A percentile compares a stretch with the other conserved stretches of the same genome.
Evolutionary conservation across 2,113 vertebrate genomes (phyloP).

Genomic region (Salvelinus namaycush): DNA sequence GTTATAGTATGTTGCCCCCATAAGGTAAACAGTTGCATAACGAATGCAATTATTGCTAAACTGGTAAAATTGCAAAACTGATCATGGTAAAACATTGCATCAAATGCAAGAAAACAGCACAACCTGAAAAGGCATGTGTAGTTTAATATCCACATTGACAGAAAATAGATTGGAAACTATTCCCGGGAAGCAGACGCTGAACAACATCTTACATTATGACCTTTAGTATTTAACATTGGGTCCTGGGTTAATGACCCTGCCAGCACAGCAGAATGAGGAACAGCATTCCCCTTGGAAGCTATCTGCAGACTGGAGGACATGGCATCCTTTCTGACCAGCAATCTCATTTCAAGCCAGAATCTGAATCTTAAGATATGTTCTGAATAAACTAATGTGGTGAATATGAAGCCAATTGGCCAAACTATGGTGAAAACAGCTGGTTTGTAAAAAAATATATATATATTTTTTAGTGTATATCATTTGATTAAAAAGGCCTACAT

Average conservation of each 20-base stretch:
- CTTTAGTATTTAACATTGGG: neutral
- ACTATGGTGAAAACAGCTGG: neutral
- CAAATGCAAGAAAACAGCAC: too few species aligned
- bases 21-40: neutral
- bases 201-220: neutral
- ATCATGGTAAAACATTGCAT: too few species aligned
- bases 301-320: neutral
- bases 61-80: too few species aligned
- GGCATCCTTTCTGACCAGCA: neutral
- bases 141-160: neutral
- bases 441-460: too few species aligned
- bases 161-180: neutral
- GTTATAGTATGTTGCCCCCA: neutral
- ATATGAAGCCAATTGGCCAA: neutral
- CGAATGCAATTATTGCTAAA: too few species aligned
- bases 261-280: neutral
- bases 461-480: too few species aligned
- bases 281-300: neutral
- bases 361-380: neutral
- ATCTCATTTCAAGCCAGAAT: neutral
- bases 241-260: neutral
- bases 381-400: neutral
- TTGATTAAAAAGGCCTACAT: too few species aligned
- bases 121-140: neutral
- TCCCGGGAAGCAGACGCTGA: neutral